Evolutionary conservation across 2,113 vertebrate species (phyloP), one percentile per base, ranked within the genome.

Genomic region (Empidonax traillii): DNA sequence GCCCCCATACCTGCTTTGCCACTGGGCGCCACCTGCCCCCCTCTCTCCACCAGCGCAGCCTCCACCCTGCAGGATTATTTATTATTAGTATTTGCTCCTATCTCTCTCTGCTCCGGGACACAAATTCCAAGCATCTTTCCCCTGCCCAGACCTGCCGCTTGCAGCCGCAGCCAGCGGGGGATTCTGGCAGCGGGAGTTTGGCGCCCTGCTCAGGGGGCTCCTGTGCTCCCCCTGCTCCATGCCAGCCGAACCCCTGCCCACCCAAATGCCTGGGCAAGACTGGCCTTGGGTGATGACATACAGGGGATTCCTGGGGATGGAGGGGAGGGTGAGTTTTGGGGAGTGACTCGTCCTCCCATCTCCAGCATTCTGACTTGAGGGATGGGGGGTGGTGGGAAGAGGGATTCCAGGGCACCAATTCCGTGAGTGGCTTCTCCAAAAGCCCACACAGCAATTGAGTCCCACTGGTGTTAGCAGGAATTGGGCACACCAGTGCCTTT

Each of bases 91-190:
- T 98, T 97, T 98, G 98, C 98, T 97, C 97, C 98, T 96, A 93
- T 96, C 95, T 97, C 92, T 93, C 87, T 92, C 90, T 96, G 96
- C 98, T 98, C 86, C 94, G 19, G 98, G 98, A 99, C 98, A 98
- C 96, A 63, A 98, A 99, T 99, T 99, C 98, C 98, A 98, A 98
- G 98, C 98, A 98, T 98, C 98, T 97, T 98, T 98, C 97, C 97
- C 97, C 94, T 98, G 98, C 97, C 98, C 90, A 52, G 98, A 97
- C 98, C 98, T 98, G 98, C 97, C 97, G 79, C 76, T 96, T 3
- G 62, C 96, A 98, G 96, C 92, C 90, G 92, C 96, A 97, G 98
- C 98, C 98, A 98, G 88, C 96, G 93, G 95, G 97, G 96, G 96
- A 96, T 97, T 98, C 97, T 97, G 90, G 95, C 93, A 93, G 90